Evolutionary conservation across 35 echinoderm and acorn worm species (phyloP), one percentile per base, ranked within the genome.

Genomic region (Amphiura filiformis): DNA sequence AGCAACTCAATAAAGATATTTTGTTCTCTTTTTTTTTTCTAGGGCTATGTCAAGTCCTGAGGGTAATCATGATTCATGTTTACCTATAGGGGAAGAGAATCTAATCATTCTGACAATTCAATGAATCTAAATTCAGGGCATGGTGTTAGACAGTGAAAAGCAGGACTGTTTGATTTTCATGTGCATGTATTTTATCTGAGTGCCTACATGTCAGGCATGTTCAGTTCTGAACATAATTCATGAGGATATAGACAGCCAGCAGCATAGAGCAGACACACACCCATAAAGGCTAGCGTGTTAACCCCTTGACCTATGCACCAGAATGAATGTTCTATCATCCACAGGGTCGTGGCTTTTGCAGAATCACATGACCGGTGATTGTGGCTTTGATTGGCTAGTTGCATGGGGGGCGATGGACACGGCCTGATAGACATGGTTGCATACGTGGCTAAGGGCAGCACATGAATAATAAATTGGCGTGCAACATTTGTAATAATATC

Each of bases 321-420:
- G 61, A 70, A 70, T 70, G 61, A 13, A n/a, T 23, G 26, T 5
- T 70, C 26, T 70, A 70, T 70, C 61, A 70, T 70, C 61, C 26
- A 70, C 28, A n/a, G 61, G 61, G 61, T 70, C 61, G 26, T 70
- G 61, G 61, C 61, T 70, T n/a, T 70, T n/a, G 61, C 61, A 2
- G 17, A 70, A 70, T 70, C 61, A 70, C 61, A 70, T 70, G 61
- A 70, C 61, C 3, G 61, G 3, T 70, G 17, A 18, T 70, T 18
- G 4, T 5, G 3, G 61, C 26, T 2, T 70, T 70, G 61, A 70
- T 70, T 70, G 61, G 61, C 61, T n/a, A 70, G 7, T 70, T 70
- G 61, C 28, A 70, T 70, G 61, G 61, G 61, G 61, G 61, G 61
- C 61, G 61, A 70, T 70, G 61, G 61, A 70, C 61, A 70, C 61